Base-by-base conservation (phyloP, 1,140 invertebrate species). In the Ephestia elutella region DNA sequence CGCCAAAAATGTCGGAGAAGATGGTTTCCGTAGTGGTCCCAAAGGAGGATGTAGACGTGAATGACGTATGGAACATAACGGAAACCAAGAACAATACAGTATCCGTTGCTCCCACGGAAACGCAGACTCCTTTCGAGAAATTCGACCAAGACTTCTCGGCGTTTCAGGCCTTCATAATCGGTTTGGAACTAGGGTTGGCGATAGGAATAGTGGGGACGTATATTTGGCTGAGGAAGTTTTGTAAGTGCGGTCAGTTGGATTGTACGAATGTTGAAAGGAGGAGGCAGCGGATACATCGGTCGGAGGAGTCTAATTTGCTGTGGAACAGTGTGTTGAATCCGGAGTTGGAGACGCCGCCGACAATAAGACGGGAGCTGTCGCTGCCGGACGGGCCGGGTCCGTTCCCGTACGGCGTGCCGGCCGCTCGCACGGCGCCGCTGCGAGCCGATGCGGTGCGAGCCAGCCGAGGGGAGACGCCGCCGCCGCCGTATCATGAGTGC, bases 111-210 rank as follows among this genome's bases (percentile, higher is more conserved):
- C 69, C 66, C 0, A 70, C 44, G 2, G 73, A 57, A 48, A 62
- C 72, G 1, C 49, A 82, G 25, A 80, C 85, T 0, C 78, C 85
- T 5, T 78, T 83, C 55, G 60, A 87, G 57, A 82, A 84, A 49
- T 82, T 88, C 51, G 86, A 89, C 55, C 68, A 78, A 60, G 75
- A 86, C 25, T 87, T 89, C 56, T 86, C 87, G 2, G 74, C 87
- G 7, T 54, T 85, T 21, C 80, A 86, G 68, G 80, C 84, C 10
- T 80, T 90, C 50, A 60, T 87, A 8, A 78, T 88, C 30, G 89
- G 89, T 15, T 32, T 89, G 0, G 77, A 84, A 65, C 54, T 90
- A n/a, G 87, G 89, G 0, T 61, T 89, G 13, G 80, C 79, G 3
- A 60, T 89, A 0, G 87, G 89, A 15, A 79, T 89, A 48, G 64